Base-by-base conservation (phyloP, 64 coral and sea anemone species). In the Acropora yongei region DNA sequence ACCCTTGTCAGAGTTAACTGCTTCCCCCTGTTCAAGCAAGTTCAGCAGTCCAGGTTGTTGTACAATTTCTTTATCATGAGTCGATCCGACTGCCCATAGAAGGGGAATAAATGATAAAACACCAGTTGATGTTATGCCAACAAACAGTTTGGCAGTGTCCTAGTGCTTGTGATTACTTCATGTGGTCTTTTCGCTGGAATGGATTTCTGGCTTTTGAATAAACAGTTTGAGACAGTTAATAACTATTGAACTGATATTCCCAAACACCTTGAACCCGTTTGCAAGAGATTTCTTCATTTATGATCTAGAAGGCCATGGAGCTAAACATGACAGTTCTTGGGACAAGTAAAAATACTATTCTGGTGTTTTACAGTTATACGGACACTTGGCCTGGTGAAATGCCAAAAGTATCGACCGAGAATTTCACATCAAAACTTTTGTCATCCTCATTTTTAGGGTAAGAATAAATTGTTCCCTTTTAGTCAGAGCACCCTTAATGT, bases 1-100 rank as follows among this genome's bases (percentile, higher is more conserved):
- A 47, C 90, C 94, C 78, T 89, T 96, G 49, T 96, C 90, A 48
- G 86, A 80, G 86, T 90, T 93, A 4, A 96, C 95, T 65, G 91
- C 90, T 93, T 90, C 87, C 40, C 94, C 95, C 74, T 96, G 73
- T 41, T 96, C 87, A 69, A 96, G 63, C 45, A 63, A 16, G 77
- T 90, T 51, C 41, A 92, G 40, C 8, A 96, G 73, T 83, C 90
- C 80, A 89, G 51, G 90, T 60, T 57, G 51, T 16, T 57, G 86
- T 1, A 93, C 91, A 77, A 91, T 96, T 90, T 30, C 30, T 30
- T 30, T 30, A 30, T 30, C 91, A 74, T 75, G 81, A 43, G 90
- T 79, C 48, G 77, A 82, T 6, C 95, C 91, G 30, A 30, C 30
- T 77, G 91, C 91, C 95, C 95, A 92, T 17, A 96, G 40, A 72